Base-by-base conservation (phyloP, 1,140 invertebrate genomes). In the Euura lappo region DNA sequence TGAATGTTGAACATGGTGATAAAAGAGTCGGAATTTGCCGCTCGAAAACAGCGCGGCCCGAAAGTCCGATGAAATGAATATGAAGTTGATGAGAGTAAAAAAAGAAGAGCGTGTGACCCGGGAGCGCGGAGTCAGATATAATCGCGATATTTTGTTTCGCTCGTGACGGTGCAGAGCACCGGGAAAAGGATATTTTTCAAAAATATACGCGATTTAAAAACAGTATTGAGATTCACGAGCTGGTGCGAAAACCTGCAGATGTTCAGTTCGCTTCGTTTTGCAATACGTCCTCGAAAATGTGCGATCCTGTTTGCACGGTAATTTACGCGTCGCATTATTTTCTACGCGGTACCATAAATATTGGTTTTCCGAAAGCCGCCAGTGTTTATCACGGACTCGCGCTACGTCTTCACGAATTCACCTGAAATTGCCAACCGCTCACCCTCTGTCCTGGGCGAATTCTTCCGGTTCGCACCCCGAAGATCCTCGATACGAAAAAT, bases 281-380 rank as follows among this genome's bases (percentile, higher is more conserved):
- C 28, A 28, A 28, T 28, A n/a, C 51, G 51, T 8, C 13, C 51
- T 60, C 51, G 8, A 60, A 60, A 68, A 68, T 68, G 13, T 13
- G 66, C 28, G 66, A 68, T 13, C 28, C 66, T 68, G 44, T 68
- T 68, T 68, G 66, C 66, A 44, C 44, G 8, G 44, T 68, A 68
- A 68, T 68, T 68, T 68, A 68, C 66, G 44, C 6, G 10, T 44
- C 11, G 2, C 66, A 68, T 68, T 68, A 68, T 68, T 68, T 68
- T 68, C 66, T 8, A 68, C 66, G 28, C 66, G 66, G 66, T 68
- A 28, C 66, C 8, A 68, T 68, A 68, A 68, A 68, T 68, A 68
- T 68, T 68, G 66, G 66, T 68, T 68, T 68, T 68, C 66, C 66
- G 42, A 68, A 68, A 68, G 66, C 66, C 13, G 28, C 44, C 10